Evolutionary conservation across 2,797 vertebrate genomes (phyloP), one percentile per base, ranked within the genome.

Genomic region (Bucorvus abyssinicus): DNA sequence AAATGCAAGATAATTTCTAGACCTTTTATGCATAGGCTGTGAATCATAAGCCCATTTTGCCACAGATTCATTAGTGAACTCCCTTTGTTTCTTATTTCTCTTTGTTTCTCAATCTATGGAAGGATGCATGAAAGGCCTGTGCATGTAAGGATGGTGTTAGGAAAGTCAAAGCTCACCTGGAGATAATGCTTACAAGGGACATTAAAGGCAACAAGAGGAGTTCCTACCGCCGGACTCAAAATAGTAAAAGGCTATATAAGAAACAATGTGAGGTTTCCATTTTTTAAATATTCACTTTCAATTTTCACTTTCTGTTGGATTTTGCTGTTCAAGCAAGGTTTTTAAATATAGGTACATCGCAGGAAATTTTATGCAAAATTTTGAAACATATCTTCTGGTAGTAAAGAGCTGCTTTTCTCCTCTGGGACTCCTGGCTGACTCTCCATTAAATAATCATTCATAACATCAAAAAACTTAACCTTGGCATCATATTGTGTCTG

Each of bases 401-500:
- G 22, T 36, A 55, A 55, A 63, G 44, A 84, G 34, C 8, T 55
- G n/a, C 73, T 84, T 84, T 90, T 36, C 65, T 91, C 85, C 79
- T 84, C 50, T 86, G 85, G 45, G 59, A 81, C 9, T 67, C 65
- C 73, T 84, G 23, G 13, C 38, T 77, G 61, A 52, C 68, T 71
- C 38, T 90, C 61, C 80, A 65, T 80, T 88, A 82, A 90, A 47
- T 38, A 65, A 65, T 84, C 42, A 88, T 93, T 95, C 80, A 65
- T 88, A 88, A 64, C 65, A 84, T 78, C 80, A 90, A 75, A 92
- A 95, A 88, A 65, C 29, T 82, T 96, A 93, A 96, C 94, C 91
- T 94, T 82, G 73, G 65, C 55, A 93, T 95, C 70, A 59, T 90
- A 93, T 86, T 76, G 45, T 60, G 57, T 65, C 76, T 88, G 50